Percentiles rank a stretch among this genome's conserved stretches.
Conservation (phyloP, 2,888 invertebrate genomes). For the Noctua janthe region DNA sequence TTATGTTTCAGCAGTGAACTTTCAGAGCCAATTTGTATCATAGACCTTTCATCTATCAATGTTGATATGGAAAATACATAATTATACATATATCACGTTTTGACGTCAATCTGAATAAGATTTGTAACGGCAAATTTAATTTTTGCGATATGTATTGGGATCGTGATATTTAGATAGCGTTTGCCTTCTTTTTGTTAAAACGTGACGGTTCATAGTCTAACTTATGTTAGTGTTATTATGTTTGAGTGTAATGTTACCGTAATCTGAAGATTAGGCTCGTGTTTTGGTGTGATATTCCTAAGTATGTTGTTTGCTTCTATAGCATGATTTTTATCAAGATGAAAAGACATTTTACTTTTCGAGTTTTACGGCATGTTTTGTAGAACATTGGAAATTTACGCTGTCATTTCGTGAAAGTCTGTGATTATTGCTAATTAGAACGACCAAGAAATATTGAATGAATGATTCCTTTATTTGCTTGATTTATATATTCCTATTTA, state of each 20-base stretch:
- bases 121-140: conserved; percentile 48
- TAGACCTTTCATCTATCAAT: not conserved
- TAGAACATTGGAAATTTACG: not conserved
- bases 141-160: conserved; percentile 15
- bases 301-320: not conserved
- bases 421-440: not conserved
- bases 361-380: not conserved
- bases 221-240: not conserved
- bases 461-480: not conserved
- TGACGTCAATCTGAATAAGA: conserved; percentile 26
- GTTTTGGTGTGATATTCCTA: conserved; percentile 21
- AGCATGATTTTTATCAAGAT: not conserved
- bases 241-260: conserved; percentile 3
- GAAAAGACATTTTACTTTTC: not conserved
- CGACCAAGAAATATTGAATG: not conserved
- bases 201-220: not conserved
- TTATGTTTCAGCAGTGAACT: not conserved
- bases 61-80: conserved; percentile 19
- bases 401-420: not conserved
- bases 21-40: not conserved
- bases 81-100: not conserved
- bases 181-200: conserved; percentile 27
- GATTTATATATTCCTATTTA: not conserved
- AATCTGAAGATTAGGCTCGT: conserved; percentile 10
- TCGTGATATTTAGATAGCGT: conserved; percentile 26